These are phyloP conservation scores for Hyperoplus immaculatus DNA, from an alignment of 2,797 vertebrate genomes.

Conservation along the genomic window DNA sequence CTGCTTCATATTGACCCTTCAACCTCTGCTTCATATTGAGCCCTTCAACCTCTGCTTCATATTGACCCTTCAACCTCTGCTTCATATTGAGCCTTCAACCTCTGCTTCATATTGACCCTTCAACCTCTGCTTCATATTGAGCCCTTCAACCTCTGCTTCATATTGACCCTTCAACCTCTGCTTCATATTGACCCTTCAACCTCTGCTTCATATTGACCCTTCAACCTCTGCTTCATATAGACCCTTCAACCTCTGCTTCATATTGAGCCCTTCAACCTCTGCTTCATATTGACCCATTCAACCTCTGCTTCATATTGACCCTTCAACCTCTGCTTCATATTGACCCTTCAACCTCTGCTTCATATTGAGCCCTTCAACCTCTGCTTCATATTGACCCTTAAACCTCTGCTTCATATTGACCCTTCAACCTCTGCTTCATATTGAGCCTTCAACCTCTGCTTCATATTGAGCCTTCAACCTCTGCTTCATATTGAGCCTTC, in stretches of 20 bases:
- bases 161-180: too few relatives aligned
- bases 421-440: not conserved
- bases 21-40: not conserved
- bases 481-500: not conserved
- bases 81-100: not conserved
- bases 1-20: not conserved
- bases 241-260: too few relatives aligned
- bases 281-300: not conserved
- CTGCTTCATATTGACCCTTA: not conserved
- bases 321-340: not conserved
- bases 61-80: not conserved
- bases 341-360: not conserved
- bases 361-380: too few relatives aligned
- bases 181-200: not conserved
- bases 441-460: too few relatives aligned
- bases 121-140: not conserved
- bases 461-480: too few relatives aligned
- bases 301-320: not conserved
- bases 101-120: not conserved
- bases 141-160: not conserved
- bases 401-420: not conserved
- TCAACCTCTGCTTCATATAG: not conserved
- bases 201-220: not conserved
- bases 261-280: not conserved
- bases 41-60: not conserved